A percentile compares a stretch with the other conserved stretches of the same genome.
These are phyloP conservation scores for Ostrea edulis DNA, from an alignment of 1,140 invertebrate species.

Conservation along the genomic window DNA sequence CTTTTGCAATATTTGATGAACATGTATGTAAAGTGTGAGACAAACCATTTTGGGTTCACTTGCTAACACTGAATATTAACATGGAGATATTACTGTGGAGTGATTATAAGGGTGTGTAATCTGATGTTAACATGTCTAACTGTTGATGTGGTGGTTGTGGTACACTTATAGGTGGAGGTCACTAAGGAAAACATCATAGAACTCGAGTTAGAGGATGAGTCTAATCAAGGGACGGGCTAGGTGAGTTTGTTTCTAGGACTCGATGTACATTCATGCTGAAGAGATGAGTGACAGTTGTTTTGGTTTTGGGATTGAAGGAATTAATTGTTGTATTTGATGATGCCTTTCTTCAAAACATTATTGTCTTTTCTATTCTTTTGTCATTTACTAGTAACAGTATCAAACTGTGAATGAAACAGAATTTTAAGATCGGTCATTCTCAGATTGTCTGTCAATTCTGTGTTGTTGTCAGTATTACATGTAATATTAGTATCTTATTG, in stretches of 20 bases:
- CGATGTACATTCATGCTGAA: neutral
- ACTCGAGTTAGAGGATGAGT: slow-evolving; percentile 57
- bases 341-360: no score
- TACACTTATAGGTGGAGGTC: slow-evolving; percentile 62
- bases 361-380: no score
- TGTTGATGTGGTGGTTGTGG: neutral
- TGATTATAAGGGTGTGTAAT: neutral
- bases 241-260: neutral
- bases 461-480: no score
- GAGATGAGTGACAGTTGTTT: no score
- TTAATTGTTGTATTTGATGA: no score
- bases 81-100: neutral
- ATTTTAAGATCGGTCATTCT: no score
- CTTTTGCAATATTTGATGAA: neutral
- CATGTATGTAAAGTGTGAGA: neutral
- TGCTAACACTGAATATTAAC: neutral
- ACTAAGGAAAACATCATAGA: slow-evolving; percentile 65
- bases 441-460: no score
- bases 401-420: no score
- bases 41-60: no score
- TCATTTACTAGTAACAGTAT: no score
- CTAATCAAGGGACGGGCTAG: slow-evolving; percentile 15
- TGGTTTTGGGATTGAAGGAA: no score
- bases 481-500: no score
- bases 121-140: neutral